Evolutionary conservation across 2,888 invertebrate species (phyloP).

Genomic region (Apeira syringaria): DNA sequence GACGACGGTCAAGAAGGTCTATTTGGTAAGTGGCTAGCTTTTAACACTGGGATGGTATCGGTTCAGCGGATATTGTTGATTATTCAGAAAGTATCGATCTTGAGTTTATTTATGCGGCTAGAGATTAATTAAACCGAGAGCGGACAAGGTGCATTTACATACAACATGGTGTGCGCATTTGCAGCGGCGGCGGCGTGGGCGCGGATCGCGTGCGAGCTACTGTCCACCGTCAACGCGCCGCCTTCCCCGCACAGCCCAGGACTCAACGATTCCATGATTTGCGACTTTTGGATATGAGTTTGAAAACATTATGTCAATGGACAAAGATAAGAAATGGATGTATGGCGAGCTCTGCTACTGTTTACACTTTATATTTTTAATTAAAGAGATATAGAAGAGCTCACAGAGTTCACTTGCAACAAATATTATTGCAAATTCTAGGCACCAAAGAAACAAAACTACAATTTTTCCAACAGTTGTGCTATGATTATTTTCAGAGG

Average conservation of each 20-base stretch:
- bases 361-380: not conserved
- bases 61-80: constrained; percentile 25
- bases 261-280: constrained; percentile 33
- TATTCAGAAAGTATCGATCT: constrained; percentile 63
- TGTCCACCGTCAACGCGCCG: not conserved
- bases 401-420: no score
- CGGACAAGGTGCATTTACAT: constrained; percentile 80
- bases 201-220: constrained; percentile 32
- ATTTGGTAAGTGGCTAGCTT: no score
- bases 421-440: no score
- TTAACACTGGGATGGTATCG: not conserved
- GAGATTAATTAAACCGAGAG: constrained; percentile 78
- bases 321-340: constrained; percentile 24
- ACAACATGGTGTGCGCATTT: constrained; percentile 81
- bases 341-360: not conserved
- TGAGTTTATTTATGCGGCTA: constrained; percentile 75
- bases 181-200: constrained; percentile 65
- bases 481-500: no score
- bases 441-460: no score
- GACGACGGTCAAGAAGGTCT: no score
- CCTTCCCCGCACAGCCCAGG: constrained; percentile 1
- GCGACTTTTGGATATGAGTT: constrained; percentile 47
- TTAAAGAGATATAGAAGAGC: no score
- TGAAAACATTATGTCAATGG: constrained; percentile 44
- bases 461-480: no score